Conservation (phyloP, 2,888 invertebrate genomes). For the Campoletis raptor region DNA sequence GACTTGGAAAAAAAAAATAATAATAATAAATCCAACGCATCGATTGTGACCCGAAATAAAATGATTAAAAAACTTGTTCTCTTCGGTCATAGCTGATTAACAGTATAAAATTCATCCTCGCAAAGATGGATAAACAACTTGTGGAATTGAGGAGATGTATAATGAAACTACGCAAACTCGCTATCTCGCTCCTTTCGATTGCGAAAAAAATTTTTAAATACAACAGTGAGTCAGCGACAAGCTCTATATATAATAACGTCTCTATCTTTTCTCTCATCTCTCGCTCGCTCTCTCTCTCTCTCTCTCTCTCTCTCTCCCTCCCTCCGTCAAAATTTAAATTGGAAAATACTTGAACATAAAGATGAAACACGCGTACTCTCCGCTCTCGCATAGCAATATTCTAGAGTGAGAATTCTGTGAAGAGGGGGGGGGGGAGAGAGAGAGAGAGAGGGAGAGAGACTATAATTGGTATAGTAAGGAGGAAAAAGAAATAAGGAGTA, state of each 20-base stretch:
- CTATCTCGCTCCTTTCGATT: constrained; percentile 61
- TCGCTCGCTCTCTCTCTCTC: background rate
- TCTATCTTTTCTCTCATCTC: constrained; percentile 39
- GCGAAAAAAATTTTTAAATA: constrained; percentile 15
- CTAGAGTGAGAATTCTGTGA: background rate
- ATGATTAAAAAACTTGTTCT: background rate
- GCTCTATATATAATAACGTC: constrained; percentile 33
- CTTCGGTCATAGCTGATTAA: background rate
- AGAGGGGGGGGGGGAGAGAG: background rate
- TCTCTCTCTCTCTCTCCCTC: background rate
- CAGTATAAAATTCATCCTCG: background rate
- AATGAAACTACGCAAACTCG: constrained; percentile 50
- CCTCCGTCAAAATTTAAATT: no score
- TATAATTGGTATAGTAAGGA: no score
- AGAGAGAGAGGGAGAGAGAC: constrained; percentile 11
- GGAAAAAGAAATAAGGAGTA: constrained; percentile 15
- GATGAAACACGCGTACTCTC: background rate
- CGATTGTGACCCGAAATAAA: background rate
- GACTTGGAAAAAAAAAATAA: no score
- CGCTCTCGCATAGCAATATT: background rate
- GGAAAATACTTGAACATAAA: background rate
- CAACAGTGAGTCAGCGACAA: constrained; percentile 25
- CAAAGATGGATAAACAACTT: background rate
- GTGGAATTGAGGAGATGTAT: constrained; percentile 44
- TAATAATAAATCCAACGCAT: no score